Evolutionary conservation across 2,113 vertebrate genomes (phyloP).

Genomic region (Laticauda laticaudata): DNA sequence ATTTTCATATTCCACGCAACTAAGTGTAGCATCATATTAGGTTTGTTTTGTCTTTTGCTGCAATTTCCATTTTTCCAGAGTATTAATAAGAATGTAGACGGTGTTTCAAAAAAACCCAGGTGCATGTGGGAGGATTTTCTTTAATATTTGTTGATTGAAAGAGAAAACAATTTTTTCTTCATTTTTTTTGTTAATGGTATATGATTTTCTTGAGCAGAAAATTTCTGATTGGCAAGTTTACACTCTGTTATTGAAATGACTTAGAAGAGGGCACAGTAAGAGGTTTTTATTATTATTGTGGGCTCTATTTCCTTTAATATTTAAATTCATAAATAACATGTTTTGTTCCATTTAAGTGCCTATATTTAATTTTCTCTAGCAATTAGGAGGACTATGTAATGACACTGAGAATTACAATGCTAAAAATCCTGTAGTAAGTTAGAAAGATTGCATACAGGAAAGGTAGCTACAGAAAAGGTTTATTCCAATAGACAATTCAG

Average conservation of each 20-base stretch:
- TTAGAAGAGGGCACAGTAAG: not conserved
- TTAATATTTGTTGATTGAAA: slow-evolving; percentile 3
- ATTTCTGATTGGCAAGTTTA: not conserved
- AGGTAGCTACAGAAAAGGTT: not conserved
- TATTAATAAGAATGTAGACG: slow-evolving; percentile 8
- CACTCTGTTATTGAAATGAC: too few relatives aligned
- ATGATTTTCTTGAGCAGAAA: not conserved
- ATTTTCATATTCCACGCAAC: not conserved
- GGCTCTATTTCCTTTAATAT: slow-evolving; percentile 1
- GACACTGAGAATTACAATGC: not conserved
- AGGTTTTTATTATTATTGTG: not conserved
- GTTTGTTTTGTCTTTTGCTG: not conserved
- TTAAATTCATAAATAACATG: slow-evolving; percentile 3
- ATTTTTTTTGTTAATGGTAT: slow-evolving; percentile 17
- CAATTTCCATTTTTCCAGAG: not conserved
- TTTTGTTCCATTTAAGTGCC: not conserved
- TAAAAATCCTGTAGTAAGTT: not conserved
- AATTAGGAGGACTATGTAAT: not conserved
- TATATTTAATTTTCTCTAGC: not conserved
- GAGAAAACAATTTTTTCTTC: not conserved
- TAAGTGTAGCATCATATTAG: not conserved
- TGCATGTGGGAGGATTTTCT: slow-evolving; percentile 21
- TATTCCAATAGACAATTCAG: not conserved
- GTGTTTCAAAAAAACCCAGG: slow-evolving; percentile 15
- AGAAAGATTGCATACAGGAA: not conserved